These are phyloP conservation scores for Diploscapter pachys DNA, from an alignment of 1,140 invertebrate genomes.

Conservation along the genomic window DNA sequence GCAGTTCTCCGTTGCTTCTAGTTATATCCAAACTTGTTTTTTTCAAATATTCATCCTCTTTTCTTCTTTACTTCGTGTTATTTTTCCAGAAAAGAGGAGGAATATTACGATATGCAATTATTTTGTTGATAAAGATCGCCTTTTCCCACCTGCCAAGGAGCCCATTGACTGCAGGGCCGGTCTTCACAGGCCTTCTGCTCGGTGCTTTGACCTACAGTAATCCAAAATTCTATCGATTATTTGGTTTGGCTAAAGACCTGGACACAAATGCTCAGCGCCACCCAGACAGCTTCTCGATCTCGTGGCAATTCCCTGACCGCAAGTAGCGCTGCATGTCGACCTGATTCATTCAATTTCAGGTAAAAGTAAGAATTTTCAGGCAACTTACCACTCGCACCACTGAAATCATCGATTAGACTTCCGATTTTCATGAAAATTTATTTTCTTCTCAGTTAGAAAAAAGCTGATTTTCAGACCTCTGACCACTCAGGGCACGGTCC, in stretches of 20 bases:
- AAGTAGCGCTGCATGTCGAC: slow-evolving; percentile 11
- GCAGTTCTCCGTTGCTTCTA: too few species aligned
- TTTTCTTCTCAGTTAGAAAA: too few species aligned
- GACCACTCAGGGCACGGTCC: slow-evolving; percentile 40
- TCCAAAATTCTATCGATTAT: slow-evolving; percentile 1
- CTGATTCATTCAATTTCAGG: too few species aligned
- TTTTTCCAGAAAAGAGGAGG: too few species aligned
- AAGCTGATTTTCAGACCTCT: too few species aligned
- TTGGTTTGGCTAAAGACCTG: not conserved
- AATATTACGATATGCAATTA: too few species aligned
- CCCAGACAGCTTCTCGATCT: slow-evolving; percentile 38
- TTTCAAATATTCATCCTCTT: too few species aligned
- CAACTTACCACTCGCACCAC: slow-evolving; percentile 27
- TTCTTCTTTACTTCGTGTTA: too few species aligned
- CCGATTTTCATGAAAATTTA: too few species aligned
- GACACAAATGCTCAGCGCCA: slow-evolving; percentile 30
- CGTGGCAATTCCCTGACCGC: slow-evolving; percentile 31
- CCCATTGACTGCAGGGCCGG: slow-evolving; percentile 37
- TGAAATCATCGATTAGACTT: slow-evolving; percentile 28
- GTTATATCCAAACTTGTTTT: too few species aligned
- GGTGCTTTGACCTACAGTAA: slow-evolving; percentile 17
- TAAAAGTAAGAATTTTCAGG: too few species aligned
- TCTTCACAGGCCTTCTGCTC: slow-evolving; percentile 31
- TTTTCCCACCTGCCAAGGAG: slow-evolving; percentile 12
- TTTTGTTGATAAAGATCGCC: too few species aligned